Evolutionary conservation across 2,888 invertebrate genomes (phyloP).

Genomic region (Himalopsyche japonica): DNA sequence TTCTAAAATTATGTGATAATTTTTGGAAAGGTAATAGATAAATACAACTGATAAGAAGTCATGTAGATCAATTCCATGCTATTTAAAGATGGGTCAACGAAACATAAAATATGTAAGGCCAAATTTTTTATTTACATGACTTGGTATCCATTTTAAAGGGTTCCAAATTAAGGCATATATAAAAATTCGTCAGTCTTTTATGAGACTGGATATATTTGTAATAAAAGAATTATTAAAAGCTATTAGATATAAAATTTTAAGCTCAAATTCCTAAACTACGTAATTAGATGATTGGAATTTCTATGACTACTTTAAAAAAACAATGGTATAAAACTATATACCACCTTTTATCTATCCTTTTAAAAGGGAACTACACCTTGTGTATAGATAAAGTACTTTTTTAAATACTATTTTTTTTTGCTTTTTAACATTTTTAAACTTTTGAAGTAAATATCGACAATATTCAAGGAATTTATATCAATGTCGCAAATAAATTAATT

Average conservation of each 20-base stretch:
- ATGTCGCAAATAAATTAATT: background rate
- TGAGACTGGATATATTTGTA: background rate
- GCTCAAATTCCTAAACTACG: background rate
- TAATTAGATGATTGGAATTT: background rate
- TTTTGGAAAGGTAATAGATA: too few relatives aligned
- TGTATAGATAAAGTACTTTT: background rate
- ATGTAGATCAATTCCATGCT: background rate
- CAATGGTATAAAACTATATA: background rate
- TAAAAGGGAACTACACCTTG: background rate
- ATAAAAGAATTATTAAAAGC: background rate
- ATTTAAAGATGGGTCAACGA: background rate
- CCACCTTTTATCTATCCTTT: background rate
- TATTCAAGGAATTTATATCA: background rate
- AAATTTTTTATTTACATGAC: background rate
- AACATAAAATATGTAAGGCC: background rate
- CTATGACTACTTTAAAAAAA: background rate
- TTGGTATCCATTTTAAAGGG: background rate
- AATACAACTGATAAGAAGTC: background rate
- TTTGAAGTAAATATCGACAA: background rate
- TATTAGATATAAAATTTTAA: background rate
- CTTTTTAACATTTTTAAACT: background rate
- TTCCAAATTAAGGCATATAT: slow-evolving; percentile 4
- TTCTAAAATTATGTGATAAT: too few relatives aligned
- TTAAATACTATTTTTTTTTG: background rate
- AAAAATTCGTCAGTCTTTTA: background rate